Evolutionary conservation across 2,888 invertebrate genomes (phyloP), one percentile per base, ranked within the genome.

Genomic region (Leptopterna dolabrata): DNA sequence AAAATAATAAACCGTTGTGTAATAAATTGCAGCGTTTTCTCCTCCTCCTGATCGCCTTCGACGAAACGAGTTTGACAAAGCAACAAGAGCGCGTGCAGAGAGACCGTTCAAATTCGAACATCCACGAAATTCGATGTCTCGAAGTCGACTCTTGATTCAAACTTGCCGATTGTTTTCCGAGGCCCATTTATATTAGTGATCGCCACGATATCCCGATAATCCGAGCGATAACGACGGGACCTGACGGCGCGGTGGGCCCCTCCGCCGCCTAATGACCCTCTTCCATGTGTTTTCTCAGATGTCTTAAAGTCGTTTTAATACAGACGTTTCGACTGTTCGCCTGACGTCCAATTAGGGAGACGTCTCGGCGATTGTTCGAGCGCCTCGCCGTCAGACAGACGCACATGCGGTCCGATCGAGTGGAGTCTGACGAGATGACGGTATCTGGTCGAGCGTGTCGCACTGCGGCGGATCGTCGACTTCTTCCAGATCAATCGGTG

Each of bases 191-290:
- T 55, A 71, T 71, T 71, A 71, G 73, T 7, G 36, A 30, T 73
- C 36, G 73, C 36, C 30, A 36, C 36, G 73, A 36, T 73, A 73
- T 73, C 73, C 36, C 73, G 73, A 73, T 41, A 41, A 41, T 73
- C 36, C n/a, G 73, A 73, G 14, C 19, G 73, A 73, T 73, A 73
- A 73, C 36, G 73, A 73, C n/a, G 73, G 73, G 55, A 73, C 73
- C 73, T 73, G 73, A 36, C 73, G 73, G 36, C 73, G 19, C 36
- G 24, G 63, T 36, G 24, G 63, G 24, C 63, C 24, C 63, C n/a
- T 41, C n/a, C 30, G 41, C 30, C n/a, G 73, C 73, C 36, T 73
- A 73, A 73, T 73, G 14, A 73, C 73, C 6, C 13, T 36, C 36
- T 73, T 73, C 29, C 14, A 73, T 73, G n/a, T 36, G 14, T 73